Evolutionary conservation across 2,113 vertebrate genomes (phyloP).

Genomic region (Galemys pyrenaicus): DNA sequence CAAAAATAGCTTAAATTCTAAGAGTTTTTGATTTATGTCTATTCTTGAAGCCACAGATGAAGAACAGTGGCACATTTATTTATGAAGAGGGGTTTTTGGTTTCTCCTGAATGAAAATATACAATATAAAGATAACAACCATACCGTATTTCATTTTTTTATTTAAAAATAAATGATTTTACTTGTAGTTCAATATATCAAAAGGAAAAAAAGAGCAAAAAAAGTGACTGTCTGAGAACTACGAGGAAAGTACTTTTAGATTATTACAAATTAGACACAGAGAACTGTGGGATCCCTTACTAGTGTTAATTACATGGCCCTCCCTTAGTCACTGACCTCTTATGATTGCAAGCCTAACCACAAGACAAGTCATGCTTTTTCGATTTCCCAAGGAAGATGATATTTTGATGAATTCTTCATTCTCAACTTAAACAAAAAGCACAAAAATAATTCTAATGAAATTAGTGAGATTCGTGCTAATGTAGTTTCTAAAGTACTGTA

Average conservation of each 20-base stretch:
- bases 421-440: not conserved
- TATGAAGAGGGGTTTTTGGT: not conserved
- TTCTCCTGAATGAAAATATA: not conserved
- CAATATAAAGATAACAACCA: not conserved
- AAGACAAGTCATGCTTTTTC: not conserved
- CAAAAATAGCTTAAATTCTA: not conserved
- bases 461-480: not conserved
- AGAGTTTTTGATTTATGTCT: not conserved
- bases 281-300: not conserved
- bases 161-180: not conserved
- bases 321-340: not conserved
- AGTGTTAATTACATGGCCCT: not conserved
- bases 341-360: not conserved
- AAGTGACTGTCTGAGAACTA: not conserved
- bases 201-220: not conserved
- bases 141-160: not conserved
- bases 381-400: not conserved
- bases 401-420: conserved; percentile 34
- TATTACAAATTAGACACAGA: not conserved
- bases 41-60: not conserved
- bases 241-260: not conserved
- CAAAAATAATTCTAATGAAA: conserved; percentile 37
- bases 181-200: not conserved
- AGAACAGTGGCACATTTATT: not conserved
- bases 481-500: not conserved